A percentile compares a stretch with the other conserved stretches of the same genome.
Evolutionary conservation across 2,797 vertebrate species (phyloP).

Genomic region (Pseudopleuronectes americanus): DNA sequence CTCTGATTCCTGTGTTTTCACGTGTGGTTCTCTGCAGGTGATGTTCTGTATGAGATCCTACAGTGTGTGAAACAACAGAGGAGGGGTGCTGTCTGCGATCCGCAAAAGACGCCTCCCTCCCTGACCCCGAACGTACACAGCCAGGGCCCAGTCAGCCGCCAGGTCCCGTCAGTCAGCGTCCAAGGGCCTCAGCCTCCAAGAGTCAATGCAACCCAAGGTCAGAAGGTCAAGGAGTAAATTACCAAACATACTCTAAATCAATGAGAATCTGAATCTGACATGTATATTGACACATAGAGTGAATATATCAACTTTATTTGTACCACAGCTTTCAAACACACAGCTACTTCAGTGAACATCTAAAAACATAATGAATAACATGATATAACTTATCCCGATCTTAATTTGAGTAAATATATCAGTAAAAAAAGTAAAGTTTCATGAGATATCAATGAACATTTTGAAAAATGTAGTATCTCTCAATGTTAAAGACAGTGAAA

Average conservation of each 20-base stretch:
- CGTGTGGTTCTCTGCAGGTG: slow-evolving; percentile 79
- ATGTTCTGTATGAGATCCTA: slow-evolving; percentile 93
- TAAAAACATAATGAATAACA: neutral
- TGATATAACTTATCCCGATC: too few relatives aligned
- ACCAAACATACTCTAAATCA: neutral
- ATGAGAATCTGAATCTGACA: neutral
- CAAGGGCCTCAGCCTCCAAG: slow-evolving; percentile 42
- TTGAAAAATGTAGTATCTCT: too few relatives aligned
- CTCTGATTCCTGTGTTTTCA: neutral
- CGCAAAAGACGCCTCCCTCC: slow-evolving; percentile 16
- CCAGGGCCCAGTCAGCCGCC: slow-evolving; percentile 31
- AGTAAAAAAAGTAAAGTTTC: too few relatives aligned
- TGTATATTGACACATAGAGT: too few relatives aligned
- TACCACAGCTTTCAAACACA: neutral
- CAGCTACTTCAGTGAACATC: too few relatives aligned
- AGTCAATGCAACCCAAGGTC: slow-evolving; percentile 48
- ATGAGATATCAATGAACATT: too few relatives aligned
- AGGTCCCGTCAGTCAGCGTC: slow-evolving; percentile 26
- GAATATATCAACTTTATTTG: neutral
- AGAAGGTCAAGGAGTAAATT: neutral
- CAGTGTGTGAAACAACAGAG: slow-evolving; percentile 90
- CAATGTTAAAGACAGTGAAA: too few relatives aligned
- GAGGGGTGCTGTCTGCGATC: slow-evolving; percentile 75
- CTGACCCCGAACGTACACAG: slow-evolving; percentile 3
- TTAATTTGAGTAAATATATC: too few relatives aligned